Evolutionary conservation across 2,113 vertebrate species (phyloP).

Genomic region (Eira barbara): DNA sequence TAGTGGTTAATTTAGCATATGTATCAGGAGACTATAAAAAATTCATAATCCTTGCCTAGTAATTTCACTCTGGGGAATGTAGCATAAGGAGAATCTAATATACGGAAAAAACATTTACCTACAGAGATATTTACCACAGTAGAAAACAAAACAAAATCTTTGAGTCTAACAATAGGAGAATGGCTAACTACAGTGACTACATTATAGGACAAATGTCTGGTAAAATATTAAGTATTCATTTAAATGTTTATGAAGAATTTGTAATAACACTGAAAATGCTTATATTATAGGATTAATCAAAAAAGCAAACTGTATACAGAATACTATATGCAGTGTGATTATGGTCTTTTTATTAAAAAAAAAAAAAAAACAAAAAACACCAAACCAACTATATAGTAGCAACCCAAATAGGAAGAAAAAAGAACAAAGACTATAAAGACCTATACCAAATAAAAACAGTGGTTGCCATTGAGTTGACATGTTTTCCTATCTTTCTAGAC

Average conservation of each 20-base stretch:
- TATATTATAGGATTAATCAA: background rate
- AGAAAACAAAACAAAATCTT: background rate
- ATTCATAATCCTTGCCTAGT: background rate
- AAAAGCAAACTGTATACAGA: background rate
- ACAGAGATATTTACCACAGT: background rate
- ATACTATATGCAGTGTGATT: background rate
- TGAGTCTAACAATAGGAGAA: background rate
- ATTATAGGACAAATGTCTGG: background rate
- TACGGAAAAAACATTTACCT: background rate
- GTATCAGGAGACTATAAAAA: background rate
- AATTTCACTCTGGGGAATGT: conserved; percentile 2
- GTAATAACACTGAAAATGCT: background rate
- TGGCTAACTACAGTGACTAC: background rate
- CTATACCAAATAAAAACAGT: background rate
- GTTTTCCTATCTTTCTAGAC: background rate
- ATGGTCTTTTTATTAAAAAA: background rate
- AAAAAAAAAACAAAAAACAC: background rate
- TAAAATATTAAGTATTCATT: background rate
- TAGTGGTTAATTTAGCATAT: background rate
- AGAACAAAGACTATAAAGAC: background rate
- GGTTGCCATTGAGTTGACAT: background rate
- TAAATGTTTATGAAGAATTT: conserved; percentile 37
- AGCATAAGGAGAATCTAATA: conserved; percentile 16
- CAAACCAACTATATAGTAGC: background rate
- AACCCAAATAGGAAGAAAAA: background rate